Percentiles rank a stretch among this genome's conserved stretches.
Conservation (phyloP, 1,140 invertebrate genomes). For the Drosophila littoralis region DNA sequence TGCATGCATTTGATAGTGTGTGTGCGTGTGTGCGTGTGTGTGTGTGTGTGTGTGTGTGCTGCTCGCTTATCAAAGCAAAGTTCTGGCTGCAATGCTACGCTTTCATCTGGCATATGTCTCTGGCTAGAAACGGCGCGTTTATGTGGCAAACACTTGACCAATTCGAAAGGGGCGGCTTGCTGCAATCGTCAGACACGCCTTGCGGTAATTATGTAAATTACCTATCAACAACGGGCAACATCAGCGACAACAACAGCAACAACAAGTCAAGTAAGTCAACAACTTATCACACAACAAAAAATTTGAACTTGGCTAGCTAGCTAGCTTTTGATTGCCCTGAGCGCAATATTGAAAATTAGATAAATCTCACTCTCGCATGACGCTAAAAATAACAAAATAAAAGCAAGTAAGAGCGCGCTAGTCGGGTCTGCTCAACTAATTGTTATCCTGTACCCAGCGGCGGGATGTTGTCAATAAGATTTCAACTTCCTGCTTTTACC, state of each 20-base stretch:
- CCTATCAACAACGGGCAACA: conserved; percentile 52
- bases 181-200: conserved; percentile 61
- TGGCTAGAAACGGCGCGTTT: conserved; percentile 11
- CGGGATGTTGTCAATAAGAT: too few relatives aligned
- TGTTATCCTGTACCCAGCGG: not conserved
- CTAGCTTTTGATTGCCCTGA: conserved; percentile 48
- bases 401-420: not conserved
- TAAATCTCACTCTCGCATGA: conserved; percentile 58
- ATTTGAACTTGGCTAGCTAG: conserved; percentile 54
- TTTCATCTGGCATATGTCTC: conserved; percentile 29
- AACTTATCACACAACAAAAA: conserved; percentile 47
- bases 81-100: conserved; percentile 11
- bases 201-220: conserved; percentile 71
- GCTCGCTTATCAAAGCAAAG: conserved; percentile 9
- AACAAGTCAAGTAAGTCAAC: conserved; percentile 26
- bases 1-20: not conserved
- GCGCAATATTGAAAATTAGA: conserved; percentile 55
- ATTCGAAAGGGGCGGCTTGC: conserved; percentile 11
- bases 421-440: not conserved
- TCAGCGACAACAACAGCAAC: conserved; percentile 12
- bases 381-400: conserved; percentile 8
- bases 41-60: not conserved
- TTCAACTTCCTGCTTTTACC: too few relatives aligned
- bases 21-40: too few relatives aligned
- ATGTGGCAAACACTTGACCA: conserved; percentile 14